Evolutionary conservation across 1,140 invertebrate species (phyloP).

Genomic region (Drosophila mojavensis): DNA sequence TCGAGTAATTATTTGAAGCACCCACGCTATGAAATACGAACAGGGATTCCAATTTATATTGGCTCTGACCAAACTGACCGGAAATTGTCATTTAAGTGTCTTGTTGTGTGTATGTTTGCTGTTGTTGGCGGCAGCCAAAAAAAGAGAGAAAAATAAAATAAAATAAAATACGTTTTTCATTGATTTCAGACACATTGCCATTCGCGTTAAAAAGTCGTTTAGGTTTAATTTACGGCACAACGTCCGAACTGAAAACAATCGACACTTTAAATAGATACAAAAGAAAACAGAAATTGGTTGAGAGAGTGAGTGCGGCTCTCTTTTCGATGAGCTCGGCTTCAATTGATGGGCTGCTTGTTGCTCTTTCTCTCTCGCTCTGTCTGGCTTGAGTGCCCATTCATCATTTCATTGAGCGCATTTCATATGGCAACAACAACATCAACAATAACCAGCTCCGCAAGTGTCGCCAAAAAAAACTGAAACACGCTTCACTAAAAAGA

Average conservation of each 20-base stretch:
- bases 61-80: conserved; percentile 74
- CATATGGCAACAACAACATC: conserved; percentile 43
- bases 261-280: conserved; percentile 4
- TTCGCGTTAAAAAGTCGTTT: conserved; percentile 41
- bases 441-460: conserved; percentile 29
- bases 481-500: conserved; percentile 36
- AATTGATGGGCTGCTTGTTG: conserved; percentile 8
- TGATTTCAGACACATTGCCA: conserved; percentile 75
- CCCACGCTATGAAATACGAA: conserved; percentile 76
- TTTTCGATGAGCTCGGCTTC: conserved; percentile 10
- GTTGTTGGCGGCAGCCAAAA: conserved; percentile 27
- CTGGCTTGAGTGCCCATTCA: conserved; percentile 20
- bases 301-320: not conserved
- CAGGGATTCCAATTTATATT: conserved; percentile 77
- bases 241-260: conserved; percentile 15
- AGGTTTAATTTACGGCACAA: conserved; percentile 20
- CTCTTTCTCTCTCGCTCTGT: not conserved
- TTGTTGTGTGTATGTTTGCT: conserved; percentile 12
- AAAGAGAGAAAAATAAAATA: not conserved
- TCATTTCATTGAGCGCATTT: conserved; percentile 56
- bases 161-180: conserved; percentile 55
- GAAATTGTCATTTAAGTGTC: conserved; percentile 77
- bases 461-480: conserved; percentile 41
- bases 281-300: not conserved
- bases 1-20: conserved; percentile 72